Conservation (phyloP, 2,888 invertebrate genomes). For the Lordiphosa andalusiaca region DNA sequence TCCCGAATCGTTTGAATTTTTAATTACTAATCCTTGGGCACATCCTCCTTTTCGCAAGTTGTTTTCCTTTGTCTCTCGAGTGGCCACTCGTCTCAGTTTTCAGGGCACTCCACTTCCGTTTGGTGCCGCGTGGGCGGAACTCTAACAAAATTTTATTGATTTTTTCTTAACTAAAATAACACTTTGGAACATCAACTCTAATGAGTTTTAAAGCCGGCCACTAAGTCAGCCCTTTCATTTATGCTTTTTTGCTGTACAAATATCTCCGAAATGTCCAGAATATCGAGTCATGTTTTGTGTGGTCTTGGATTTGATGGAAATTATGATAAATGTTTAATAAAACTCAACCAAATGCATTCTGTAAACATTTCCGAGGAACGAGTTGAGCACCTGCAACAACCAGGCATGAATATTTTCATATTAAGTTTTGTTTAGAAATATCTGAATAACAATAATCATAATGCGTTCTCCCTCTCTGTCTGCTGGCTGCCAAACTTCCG, state of each 20-base stretch:
- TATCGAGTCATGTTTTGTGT: constrained; percentile 14
- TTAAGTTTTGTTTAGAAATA: constrained; percentile 33
- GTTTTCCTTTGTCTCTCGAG: constrained; percentile 38
- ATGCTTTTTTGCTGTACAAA: constrained; percentile 36
- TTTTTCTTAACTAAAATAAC: constrained; percentile 60
- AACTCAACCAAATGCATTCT: too few relatives aligned
- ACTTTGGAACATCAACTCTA: constrained; percentile 48
- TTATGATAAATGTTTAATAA: constrained; percentile 20
- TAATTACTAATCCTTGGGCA: constrained; percentile 47
- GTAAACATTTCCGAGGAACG: constrained; percentile 36
- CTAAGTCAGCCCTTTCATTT: constrained; percentile 46
- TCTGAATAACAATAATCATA: constrained; percentile 39
- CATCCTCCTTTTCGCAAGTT: constrained; percentile 53
- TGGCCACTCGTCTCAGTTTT: constrained; percentile 30
- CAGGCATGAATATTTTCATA: constrained; percentile 24
- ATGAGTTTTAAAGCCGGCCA: constrained; percentile 53
- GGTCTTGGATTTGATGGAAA: not conserved
- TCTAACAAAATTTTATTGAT: constrained; percentile 54
- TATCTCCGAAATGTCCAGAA: constrained; percentile 35
- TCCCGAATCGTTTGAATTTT: constrained; percentile 38
- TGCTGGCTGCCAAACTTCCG: constrained; percentile 66
- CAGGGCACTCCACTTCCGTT: constrained; percentile 48
- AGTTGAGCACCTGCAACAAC: constrained; percentile 46
- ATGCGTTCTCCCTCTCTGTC: constrained; percentile 22
- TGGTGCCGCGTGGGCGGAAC: constrained; percentile 55